A percentile compares a stretch with the other conserved stretches of the same genome.
Evolutionary conservation across 2,888 invertebrate species (phyloP).

Genomic region (Psylliodes chrysocephalus): DNA sequence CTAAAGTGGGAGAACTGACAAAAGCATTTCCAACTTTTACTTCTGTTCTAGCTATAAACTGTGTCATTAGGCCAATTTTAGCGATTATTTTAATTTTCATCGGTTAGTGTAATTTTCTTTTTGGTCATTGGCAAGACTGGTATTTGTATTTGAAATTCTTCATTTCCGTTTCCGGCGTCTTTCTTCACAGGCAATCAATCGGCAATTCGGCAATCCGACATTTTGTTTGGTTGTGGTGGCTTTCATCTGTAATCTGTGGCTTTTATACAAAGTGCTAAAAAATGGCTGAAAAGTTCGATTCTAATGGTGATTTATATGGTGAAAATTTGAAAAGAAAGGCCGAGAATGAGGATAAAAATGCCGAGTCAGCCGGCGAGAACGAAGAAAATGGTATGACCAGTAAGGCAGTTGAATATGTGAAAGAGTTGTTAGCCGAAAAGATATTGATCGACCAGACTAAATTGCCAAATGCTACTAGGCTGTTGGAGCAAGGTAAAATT

Average conservation of each 20-base stretch:
- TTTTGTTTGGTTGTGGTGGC: too few species aligned
- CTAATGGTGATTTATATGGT: conserved; percentile 60
- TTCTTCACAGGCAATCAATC: too few species aligned
- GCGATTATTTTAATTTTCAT: too few species aligned
- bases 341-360: conserved; percentile 59
- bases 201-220: too few species aligned
- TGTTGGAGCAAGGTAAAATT: conserved; percentile 77
- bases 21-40: too few species aligned
- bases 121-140: too few species aligned
- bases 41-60: too few species aligned
- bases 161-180: neutral
- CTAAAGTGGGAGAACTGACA: too few species aligned
- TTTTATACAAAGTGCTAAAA: neutral
- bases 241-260: conserved; percentile 2
- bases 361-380: conserved; percentile 39
- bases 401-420: conserved; percentile 82
- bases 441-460: conserved; percentile 50
- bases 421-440: conserved; percentile 70
- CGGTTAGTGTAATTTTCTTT: too few species aligned
- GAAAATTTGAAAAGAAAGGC: neutral
- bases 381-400: conserved; percentile 45
- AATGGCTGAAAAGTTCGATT: conserved; percentile 62
- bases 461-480: conserved; percentile 75
- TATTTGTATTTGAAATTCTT: neutral
- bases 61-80: too few species aligned